A percentile compares a stretch with the other conserved stretches of the same genome.
Evolutionary conservation across 2,797 vertebrate species (phyloP).

Genomic region (Varecia variegata): DNA sequence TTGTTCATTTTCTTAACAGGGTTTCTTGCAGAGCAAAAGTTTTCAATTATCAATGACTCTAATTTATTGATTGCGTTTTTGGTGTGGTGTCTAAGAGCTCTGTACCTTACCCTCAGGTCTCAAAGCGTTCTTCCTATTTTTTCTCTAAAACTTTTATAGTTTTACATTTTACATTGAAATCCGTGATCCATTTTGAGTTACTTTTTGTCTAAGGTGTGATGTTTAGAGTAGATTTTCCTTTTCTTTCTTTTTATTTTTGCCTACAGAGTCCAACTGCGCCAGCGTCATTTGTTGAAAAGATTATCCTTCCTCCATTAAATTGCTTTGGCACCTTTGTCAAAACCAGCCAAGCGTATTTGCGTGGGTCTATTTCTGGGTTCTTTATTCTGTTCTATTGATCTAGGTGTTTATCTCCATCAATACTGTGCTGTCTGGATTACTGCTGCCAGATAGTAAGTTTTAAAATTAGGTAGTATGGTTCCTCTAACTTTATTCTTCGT

Average conservation of each 20-base stretch:
- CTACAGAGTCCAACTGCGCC: neutral
- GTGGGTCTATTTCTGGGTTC: neutral
- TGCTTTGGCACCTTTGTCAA: neutral
- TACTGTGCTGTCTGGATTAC: neutral
- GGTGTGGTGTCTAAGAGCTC: neutral
- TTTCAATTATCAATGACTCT: neutral
- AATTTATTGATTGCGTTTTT: neutral
- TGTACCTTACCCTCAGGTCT: neutral
- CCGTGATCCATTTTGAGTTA: neutral
- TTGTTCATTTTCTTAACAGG: neutral
- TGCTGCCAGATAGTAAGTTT: neutral
- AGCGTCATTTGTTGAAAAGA: neutral
- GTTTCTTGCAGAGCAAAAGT: neutral
- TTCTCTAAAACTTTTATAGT: neutral
- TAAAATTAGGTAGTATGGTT: neutral
- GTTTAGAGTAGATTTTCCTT: neutral
- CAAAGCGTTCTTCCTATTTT: neutral
- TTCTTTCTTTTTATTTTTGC: neutral
- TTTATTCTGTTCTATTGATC: neutral
- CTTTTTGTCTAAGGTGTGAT: neutral
- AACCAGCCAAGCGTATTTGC: neutral
- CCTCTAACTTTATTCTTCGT: neutral
- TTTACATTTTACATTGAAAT: neutral
- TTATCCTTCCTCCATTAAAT: neutral
- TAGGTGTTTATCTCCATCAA: neutral